Base-by-base conservation (phyloP, 2,797 vertebrate genomes). In the Heliangelus exortis region DNA sequence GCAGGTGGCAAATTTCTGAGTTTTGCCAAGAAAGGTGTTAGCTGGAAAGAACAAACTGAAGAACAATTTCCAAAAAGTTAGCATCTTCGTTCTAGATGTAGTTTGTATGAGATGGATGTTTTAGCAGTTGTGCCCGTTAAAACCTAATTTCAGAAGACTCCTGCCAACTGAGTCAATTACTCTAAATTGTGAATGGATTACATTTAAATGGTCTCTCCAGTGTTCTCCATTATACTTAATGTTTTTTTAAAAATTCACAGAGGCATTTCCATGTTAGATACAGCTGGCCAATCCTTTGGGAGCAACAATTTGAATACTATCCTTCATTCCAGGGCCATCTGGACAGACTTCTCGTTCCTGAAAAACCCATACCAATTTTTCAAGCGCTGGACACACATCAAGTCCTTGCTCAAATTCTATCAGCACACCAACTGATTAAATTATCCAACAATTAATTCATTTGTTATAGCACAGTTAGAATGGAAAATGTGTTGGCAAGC, bases 301-400 rank as follows among this genome's bases (percentile, higher is more conserved):
- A 94, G 81, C 65, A 87, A 33, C 68, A 47, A 71, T 95, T 95
- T 92, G 89, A 90, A 83, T 83, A 66, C 63, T 57, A 10, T 85
- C 51, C 75, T 83, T 95, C 92, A 84, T 94, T 95, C 43, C 72
- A 65, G 34, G 81, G 73, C 93, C 95, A 94, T 96, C 93, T 96
- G 96, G 93, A 94, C 84, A 89, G 72, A 75, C 4, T 61, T 83
- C 33, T 80, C 7, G 13, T 45, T 84, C 51, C 65, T 45, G 51
- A 92, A 87, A 95, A 87, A 59, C 17, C 13, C 31, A 51, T 67
- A 92, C 6, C 34, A 77, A 58, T 94, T 92, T 95, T 83, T 92
- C 47, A 92, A 84, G 72, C 72, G 76, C 89, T 91, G 94, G 89
- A 81, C 81, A 80, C 31, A n/a, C 34, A 85, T 93, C 75, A 91